Percentiles rank a stretch among this genome's conserved stretches.
These are phyloP conservation scores for Glareola pratincola DNA, from an alignment of 2,113 vertebrate species.

Conservation along the genomic window DNA sequence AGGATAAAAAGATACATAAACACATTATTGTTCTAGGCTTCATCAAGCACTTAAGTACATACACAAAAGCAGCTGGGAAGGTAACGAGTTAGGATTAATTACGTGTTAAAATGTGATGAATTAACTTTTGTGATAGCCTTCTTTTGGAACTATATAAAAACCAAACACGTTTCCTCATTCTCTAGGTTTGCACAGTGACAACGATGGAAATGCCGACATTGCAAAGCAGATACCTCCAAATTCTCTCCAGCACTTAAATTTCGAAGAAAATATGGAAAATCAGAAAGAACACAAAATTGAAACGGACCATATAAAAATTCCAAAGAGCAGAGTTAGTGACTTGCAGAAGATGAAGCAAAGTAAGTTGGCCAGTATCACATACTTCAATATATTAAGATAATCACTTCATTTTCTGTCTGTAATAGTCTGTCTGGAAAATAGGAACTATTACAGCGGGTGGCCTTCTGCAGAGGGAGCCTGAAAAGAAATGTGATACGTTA, in stretches of 20 bases:
- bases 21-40: background rate
- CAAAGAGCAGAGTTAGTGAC: constrained; percentile 67
- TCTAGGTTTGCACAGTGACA: constrained; percentile 54
- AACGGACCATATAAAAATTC: constrained; percentile 56
- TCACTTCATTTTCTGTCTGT: background rate
- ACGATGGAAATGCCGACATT: constrained; percentile 53
- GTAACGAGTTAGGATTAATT: background rate
- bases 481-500: background rate
- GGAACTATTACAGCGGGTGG: background rate
- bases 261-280: constrained; percentile 73
- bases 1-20: background rate
- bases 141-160: background rate
- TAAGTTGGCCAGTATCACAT: constrained; percentile 59
- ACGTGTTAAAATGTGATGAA: rapidly evolving
- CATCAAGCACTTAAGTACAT: background rate
- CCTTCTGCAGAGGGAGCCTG: background rate
- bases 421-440: background rate
- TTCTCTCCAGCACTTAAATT: constrained; percentile 74
- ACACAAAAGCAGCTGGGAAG: background rate
- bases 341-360: constrained; percentile 80
- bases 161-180: background rate
- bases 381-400: background rate
- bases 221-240: constrained; percentile 80
- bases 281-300: constrained; percentile 61
- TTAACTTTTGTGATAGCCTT: background rate